Base-by-base conservation (phyloP, 2,888 invertebrate genomes). In the Antheraea yamamai region DNA sequence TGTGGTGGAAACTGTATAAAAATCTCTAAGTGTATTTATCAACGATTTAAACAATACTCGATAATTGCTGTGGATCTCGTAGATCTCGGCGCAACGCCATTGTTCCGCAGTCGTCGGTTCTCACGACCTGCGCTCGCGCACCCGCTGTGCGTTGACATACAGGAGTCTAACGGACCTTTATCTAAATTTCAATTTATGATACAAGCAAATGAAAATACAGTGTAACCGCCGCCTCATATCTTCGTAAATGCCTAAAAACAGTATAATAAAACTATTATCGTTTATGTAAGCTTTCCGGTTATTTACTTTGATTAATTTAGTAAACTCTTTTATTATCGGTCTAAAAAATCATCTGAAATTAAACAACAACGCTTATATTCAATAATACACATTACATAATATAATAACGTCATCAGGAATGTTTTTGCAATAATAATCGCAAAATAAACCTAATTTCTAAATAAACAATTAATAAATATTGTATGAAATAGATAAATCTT, bases 121-220 rank as follows among this genome's bases (percentile, higher is more conserved):
- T 88, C 89, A 89, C 88, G 89, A 84, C 85, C 87, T 86, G 88
- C 86, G 87, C 84, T 82, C 81, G 88, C 89, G 87, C 87, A 84
- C 77, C 78, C 78, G 77, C 74, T n/a, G 73, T 3, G 79, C 76
- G 71, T 73, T 6, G 20, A 70, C 0, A 75, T 84, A 80, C 76
- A 74, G 47, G 75, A 84, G 81, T 76, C 51, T 77, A 75, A 68
- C 77, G 87, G 87, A 78, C 84, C 77, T 76, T 14, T 55, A n/a
- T 55, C 4, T 55, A 6, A n/a, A 20, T n/a, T 1, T n/a, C 2
- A 52, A 18, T 52, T 1, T 52, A 52, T 52, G 52, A 47, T 47
- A 47, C 12, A 47, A 12, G 12, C 12, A 0, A 12, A 7, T 47
- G 2, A 47, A 47, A 47, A 39, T 4, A 39, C 4, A 39, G 35